Base-by-base conservation (phyloP, 2,888 invertebrate genomes). In the Amphipyra tragopoginis region DNA sequence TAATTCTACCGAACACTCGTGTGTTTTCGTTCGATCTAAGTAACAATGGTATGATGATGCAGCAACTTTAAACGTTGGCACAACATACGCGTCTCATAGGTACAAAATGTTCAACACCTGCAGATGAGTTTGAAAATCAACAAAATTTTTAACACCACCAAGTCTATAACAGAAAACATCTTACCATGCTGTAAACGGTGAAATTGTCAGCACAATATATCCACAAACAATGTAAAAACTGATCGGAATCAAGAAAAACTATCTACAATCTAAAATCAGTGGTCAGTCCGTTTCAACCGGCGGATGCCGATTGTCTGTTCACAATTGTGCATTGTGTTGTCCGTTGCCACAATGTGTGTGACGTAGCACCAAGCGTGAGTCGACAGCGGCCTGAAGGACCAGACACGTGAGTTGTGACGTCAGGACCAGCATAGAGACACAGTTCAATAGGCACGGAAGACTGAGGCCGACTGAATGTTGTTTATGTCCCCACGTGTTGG, bases 281-380 rank as follows among this genome's bases (percentile, higher is more conserved):
- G 49, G 47, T n/a, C 55, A 55, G 62, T 47, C 57, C 62, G 54
- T 45, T 40, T 36, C 60, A 33, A 40, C 49, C 36, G 52, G 60
- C 72, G 78, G 76, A 76, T 70, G 64, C 62, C 61, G 54, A 76
- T 79, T 76, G 72, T 78, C 57, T 57, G 75, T 21, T 44, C 36
- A 72, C 70, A 71, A 78, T 75, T 40, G 65, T 62, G 62, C 64
- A 54, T 71, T 70, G 61, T 65, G 55, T 63, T 75, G 56, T 75
- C 57, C 48, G 63, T 52, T 45, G 59, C 42, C 43, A 71, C 78
- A 78, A 69, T 73, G 53, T 43, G 55, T 29, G 63, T 72, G 76
- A 77, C 71, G 66, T 67, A 38, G 13, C 11, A 64, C 26, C 58
- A 65, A 64, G 65, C 61, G 67, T 47, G 63, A 55, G 13, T 14